A percentile compares a stretch with the other conserved stretches of the same genome.
Conservation (phyloP, 2,113 vertebrate species). For the Xenus cinereus region DNA sequence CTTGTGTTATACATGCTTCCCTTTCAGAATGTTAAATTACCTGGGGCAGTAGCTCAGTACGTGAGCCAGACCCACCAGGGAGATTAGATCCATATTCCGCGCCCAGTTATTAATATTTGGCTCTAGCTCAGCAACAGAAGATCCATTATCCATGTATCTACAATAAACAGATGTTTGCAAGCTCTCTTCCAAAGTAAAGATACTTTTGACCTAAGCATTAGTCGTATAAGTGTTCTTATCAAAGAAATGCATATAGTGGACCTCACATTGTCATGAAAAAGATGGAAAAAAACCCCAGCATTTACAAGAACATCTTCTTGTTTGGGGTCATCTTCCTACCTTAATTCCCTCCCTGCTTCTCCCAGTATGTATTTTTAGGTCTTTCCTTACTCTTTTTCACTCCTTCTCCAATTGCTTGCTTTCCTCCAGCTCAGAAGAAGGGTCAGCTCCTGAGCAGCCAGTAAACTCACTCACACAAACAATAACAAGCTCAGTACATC, state of each 20-base stretch:
- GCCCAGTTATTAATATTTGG: neutral
- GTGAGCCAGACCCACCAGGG: neutral
- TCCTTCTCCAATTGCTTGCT: neutral
- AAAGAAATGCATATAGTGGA: neutral
- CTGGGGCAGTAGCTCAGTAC: neutral
- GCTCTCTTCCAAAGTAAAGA: neutral
- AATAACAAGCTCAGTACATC: neutral
- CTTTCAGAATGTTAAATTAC: constrained; percentile 5
- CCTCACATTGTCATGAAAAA: neutral
- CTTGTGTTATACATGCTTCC: neutral
- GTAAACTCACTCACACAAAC: neutral
- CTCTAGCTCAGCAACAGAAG: neutral
- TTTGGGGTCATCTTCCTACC: neutral
- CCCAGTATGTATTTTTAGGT: neutral
- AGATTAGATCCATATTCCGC: neutral
- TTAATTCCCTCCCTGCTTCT: neutral
- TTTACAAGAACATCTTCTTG: neutral
- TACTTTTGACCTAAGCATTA: neutral
- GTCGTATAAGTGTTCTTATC: neutral
- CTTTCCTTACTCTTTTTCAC: neutral
- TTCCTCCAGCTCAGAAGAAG: neutral
- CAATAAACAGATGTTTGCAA: neutral
- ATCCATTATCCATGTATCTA: neutral
- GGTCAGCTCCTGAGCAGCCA: neutral
- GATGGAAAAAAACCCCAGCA: neutral